Base-by-base conservation (phyloP, 1,140 invertebrate genomes). In the Delia radicum region DNA sequence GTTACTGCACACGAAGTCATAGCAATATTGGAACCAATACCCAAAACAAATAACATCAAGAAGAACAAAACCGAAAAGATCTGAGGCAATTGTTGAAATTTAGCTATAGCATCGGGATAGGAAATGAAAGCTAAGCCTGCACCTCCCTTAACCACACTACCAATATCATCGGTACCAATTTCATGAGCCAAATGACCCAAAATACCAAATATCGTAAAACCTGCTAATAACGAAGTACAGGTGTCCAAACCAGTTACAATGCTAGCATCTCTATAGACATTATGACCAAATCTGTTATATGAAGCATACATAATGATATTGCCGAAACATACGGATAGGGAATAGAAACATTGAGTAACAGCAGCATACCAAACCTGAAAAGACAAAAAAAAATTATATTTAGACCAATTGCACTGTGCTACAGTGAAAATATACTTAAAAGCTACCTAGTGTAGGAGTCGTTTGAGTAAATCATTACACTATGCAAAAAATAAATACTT, bases 21-120 rank as follows among this genome's bases (percentile, higher is more conserved):
- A 1, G 92, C 92, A 33, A 93, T 91, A 8, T 91, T 90, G 42
- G 93, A 94, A 6, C 94, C 94, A 28, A 94, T 88, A 1, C 93
- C 94, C 62, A 96, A 87, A 0, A 95, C 91, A 76, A 94, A 92
- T 82, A 96, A 89, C 94, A 96, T 96, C 7, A 96, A 81, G 87
- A 97, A 98, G 89, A 98, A 97, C 5, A 97, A 82, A 0, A 95
- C 91, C 0, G 96, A 91, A 88, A 97, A 97, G 87, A 94, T 92
- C 88, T 94, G 93, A 0, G 94, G 94, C 71, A 94, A 86, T 27
- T 89, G 85, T 5, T 91, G 90, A 79, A 96, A 94, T 83, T 95
- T 94, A 7, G 94, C 90, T 67, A 97, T 93, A 0, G 95, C 95
- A 80, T 96, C 94, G 0, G 96, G 95, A 87, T 97, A 98, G 0